Conservation (phyloP, 2,888 invertebrate genomes). For the Disparrhopalites patrizii region DNA sequence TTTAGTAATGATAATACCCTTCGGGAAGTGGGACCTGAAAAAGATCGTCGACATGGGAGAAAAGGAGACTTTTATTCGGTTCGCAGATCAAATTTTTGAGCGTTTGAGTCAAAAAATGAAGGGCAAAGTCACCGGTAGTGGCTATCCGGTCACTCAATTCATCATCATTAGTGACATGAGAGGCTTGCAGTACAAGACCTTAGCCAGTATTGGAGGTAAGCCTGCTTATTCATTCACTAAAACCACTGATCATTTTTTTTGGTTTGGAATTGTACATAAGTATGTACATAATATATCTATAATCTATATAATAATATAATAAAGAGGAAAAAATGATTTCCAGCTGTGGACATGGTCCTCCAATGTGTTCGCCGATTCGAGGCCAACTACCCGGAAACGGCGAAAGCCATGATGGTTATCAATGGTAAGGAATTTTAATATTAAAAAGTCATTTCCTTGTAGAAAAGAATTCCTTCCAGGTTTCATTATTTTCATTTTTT, state of each 20-base stretch:
- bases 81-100: slow-evolving; percentile 19
- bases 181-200: not conserved
- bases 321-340: not conserved
- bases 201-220: not conserved
- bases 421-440: no score
- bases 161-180: not conserved
- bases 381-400: slow-evolving; percentile 4
- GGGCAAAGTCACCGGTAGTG: slow-evolving; percentile 2
- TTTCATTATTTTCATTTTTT: no score
- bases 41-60: slow-evolving; percentile 8
- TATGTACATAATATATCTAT: not conserved
- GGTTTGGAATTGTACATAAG: no score
- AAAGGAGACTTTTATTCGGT: slow-evolving; percentile 6
- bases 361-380: not conserved
- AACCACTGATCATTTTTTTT: no score
- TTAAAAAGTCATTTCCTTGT: no score
- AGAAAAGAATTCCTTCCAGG: no score
- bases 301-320: not conserved
- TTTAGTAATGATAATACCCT: not conserved
- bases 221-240: no score
- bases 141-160: slow-evolving; percentile 8
- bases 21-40: slow-evolving; percentile 3
- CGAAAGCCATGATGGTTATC: not conserved
- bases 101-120: not conserved
- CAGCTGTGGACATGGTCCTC: slow-evolving; percentile 8